Evolutionary conservation across 2,113 vertebrate genomes (phyloP).

Genomic region (Alouatta palliata): DNA sequence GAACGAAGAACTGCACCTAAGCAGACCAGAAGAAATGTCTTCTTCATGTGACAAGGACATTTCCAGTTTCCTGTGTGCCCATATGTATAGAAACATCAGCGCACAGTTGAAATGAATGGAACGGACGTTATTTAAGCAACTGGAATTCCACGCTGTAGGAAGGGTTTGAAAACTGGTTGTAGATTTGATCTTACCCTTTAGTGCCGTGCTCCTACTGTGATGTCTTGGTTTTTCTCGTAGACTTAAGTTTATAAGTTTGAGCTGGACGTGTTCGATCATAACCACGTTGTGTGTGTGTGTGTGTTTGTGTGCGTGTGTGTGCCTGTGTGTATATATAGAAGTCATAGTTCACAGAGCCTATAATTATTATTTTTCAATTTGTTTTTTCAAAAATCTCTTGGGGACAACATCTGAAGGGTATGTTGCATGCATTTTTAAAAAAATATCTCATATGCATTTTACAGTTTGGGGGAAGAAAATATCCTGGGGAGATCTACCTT

Average conservation of each 20-base stretch:
- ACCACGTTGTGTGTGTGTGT: constrained; percentile 79
- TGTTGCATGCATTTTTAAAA: constrained; percentile 70
- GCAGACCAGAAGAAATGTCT: constrained; percentile 12
- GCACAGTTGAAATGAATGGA: background rate
- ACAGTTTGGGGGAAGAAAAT: constrained; percentile 76
- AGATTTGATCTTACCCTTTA: constrained; percentile 48
- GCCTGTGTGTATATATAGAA: constrained; percentile 82
- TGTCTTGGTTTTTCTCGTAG: constrained; percentile 74
- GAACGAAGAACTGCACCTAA: background rate
- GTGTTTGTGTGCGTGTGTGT: constrained; percentile 73
- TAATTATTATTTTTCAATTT: constrained; percentile 81
- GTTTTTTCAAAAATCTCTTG: constrained; percentile 72
- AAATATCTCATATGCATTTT: constrained; percentile 73
- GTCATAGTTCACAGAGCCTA: constrained; percentile 79
- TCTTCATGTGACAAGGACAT: background rate
- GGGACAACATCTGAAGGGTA: constrained; percentile 70
- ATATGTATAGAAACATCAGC: background rate
- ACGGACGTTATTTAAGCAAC: constrained; percentile 45
- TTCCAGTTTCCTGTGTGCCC: background rate
- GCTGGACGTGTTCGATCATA: constrained; percentile 72
- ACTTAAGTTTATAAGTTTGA: constrained; percentile 81
- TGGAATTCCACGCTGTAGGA: constrained; percentile 55
- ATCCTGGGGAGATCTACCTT: constrained; percentile 16
- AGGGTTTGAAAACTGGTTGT: background rate
- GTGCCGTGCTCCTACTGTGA: constrained; percentile 64